phyloP scores from a whole-genome alignment of 2,888 invertebrate species.

The Buathra laborator region DNA sequence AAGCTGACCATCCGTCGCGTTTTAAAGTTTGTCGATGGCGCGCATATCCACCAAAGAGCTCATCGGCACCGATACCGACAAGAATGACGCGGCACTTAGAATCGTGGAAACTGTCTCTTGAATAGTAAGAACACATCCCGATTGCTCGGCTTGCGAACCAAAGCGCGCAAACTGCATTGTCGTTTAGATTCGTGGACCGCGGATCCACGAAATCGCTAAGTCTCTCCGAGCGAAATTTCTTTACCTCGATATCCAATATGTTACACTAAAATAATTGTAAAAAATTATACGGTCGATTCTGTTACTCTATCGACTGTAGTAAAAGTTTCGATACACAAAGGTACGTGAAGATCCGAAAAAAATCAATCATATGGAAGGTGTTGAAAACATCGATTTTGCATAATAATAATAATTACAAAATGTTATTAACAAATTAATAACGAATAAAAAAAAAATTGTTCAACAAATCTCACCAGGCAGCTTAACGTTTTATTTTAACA shows the following conservation, averaged over 20 bases:
- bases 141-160: constrained; percentile 97
- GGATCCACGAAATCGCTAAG: constrained; percentile 94
- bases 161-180: constrained; percentile 95
- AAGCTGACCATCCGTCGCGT: constrained; percentile 86
- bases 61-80: constrained; percentile 98
- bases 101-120: constrained; percentile 82
- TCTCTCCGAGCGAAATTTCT: constrained; percentile 86
- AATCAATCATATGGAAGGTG: too few relatives aligned
- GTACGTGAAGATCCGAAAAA: too few relatives aligned
- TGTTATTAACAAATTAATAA: too few relatives aligned
- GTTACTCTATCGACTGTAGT: not conserved
- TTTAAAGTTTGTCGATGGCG: constrained; percentile 92
- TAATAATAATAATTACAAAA: too few relatives aligned
- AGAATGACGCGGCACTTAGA: constrained; percentile 91
- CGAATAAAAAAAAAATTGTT: too few relatives aligned
- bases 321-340: not conserved
- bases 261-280: constrained; percentile 86
- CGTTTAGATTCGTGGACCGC: constrained; percentile 95
- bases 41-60: constrained; percentile 97
- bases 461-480: too few relatives aligned
- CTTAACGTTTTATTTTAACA: too few relatives aligned
- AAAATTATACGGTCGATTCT: not conserved
- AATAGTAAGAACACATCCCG: constrained; percentile 82
- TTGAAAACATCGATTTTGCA: too few relatives aligned
- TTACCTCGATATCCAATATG: constrained; percentile 89